Base-by-base conservation (phyloP, 1,140 invertebrate genomes). In the Papilio xuthus region DNA sequence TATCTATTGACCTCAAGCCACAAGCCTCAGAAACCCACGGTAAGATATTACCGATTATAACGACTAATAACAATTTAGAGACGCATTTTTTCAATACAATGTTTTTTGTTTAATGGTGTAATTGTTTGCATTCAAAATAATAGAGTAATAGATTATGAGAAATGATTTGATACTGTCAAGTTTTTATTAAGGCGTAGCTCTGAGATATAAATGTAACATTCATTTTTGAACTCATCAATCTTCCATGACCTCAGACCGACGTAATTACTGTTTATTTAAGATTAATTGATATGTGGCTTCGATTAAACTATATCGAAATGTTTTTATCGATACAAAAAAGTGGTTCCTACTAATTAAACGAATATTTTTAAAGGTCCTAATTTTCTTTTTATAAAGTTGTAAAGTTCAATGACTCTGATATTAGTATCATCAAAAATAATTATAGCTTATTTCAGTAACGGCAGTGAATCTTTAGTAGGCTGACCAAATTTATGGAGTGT, bases 191-290 rank as follows among this genome's bases (percentile, higher is more conserved):
- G 63, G 50, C 53, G 23, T 26, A 28, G 41, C 80, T 79, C 71
- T 84, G 81, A 84, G 83, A 86, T 84, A 84, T 84, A 78, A 82
- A 79, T 79, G 80, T 84, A 82, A 82, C 81, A 85, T 88, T 84
- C 82, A 86, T 82, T 84, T 79, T 80, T 86, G 81, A 88, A 87
- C 86, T 82, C 88, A 90, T 91, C 88, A 89, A 90, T 91, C 89
- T 85, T 85, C 79, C 80, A 72, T 80, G 82, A 86, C 85, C 81
- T 76, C 82, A 75, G 50, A 67, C 63, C 78, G 80, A 81, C 78
- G 78, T 89, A 87, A 87, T 88, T 84, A 86, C 82, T 89, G 84
- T 89, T 87, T 89, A 81, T 83, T 85, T 73, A 79, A 82, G 77
- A 86, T 87, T 86, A 89, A 89, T 89, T 87, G 86, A 87, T 86